Base-by-base conservation (phyloP, 1,140 invertebrate genomes). In the Charaxes varanes region DNA sequence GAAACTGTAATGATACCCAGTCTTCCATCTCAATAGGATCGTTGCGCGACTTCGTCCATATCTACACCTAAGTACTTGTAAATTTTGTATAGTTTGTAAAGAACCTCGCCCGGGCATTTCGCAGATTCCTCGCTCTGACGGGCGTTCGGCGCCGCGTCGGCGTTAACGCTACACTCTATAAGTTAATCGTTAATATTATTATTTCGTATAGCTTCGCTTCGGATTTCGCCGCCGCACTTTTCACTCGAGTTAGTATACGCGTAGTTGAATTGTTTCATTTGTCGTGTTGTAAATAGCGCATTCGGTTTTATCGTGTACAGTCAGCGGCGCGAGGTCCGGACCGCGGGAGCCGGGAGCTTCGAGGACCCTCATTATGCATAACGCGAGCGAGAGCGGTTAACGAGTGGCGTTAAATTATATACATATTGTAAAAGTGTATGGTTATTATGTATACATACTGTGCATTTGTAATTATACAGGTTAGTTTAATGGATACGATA, bases 401-500 rank as follows among this genome's bases (percentile, higher is more conserved):
- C 40, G 57, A 41, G 47, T 23, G 61, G 45, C 45, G 49, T 49
- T 71, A 71, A 70, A 63, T 69, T 70, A 71, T 73, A 67, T 70
- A 69, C 53, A 73, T 76, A 69, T 72, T 67, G 66, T 76, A 71
- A 71, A 71, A 67, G 69, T 62, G 67, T 73, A 69, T 64, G 63
- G 68, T 69, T 59, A 72, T 63, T 68, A 66, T 76, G 65, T 78
- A 76, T 71, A 76, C 57, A 70, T 60, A 56, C 64, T 74, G 70
- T 76, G 76, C 76, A 81, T 81, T 81, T 81, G 76, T 81, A 81
- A 81, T 76, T 80, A 77, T 76, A 76, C 63, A 71, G 71, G 57
- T 58, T 71, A 72, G 71, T 32, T 34, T 68, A 65, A 64, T 60
- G 62, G 51, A 54, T 69, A 68, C 53, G 41, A 72, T 77, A 80